A percentile compares a stretch with the other conserved stretches of the same genome.
Evolutionary conservation across 37 sponge, comb jelly and placozoan genomes (phyloP).

Genomic region (Bolinopsis microptera): DNA sequence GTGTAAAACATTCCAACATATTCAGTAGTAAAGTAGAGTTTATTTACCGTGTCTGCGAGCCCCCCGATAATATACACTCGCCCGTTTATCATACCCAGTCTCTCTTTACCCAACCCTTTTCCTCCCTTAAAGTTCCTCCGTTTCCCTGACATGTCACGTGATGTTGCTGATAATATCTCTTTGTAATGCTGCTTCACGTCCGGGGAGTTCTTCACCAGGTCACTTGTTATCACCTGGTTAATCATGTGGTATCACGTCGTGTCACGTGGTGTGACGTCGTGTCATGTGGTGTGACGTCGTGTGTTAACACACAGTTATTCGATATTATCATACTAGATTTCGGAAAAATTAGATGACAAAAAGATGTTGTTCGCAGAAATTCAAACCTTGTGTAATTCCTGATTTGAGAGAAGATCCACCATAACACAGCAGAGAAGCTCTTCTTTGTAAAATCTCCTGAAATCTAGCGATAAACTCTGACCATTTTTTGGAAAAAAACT

Average conservation of each 20-base stretch:
- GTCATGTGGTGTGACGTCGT: too few relatives aligned
- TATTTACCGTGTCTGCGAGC: neutral
- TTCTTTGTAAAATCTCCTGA: neutral
- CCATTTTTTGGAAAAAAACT: too few relatives aligned
- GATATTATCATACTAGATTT: too few relatives aligned
- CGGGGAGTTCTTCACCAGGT: neutral
- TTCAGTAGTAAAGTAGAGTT: neutral
- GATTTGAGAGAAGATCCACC: neutral
- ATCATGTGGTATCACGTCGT: too few relatives aligned
- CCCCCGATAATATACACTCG: constrained; percentile 8
- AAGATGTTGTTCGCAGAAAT: too few relatives aligned
- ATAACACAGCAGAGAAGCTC: neutral
- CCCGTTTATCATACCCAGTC: neutral
- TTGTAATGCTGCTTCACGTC: neutral
- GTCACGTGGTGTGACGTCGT: too few relatives aligned
- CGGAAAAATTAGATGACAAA: too few relatives aligned
- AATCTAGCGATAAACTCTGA: too few relatives aligned
- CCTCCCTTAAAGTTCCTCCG: neutral
- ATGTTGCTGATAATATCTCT: neutral
- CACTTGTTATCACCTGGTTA: neutral
- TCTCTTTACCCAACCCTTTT: constrained; percentile 3
- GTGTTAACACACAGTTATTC: too few relatives aligned
- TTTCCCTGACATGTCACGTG: neutral
- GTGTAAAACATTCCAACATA: too few relatives aligned
- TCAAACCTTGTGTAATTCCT: neutral